A percentile compares a stretch with the other conserved stretches of the same genome.
Conservation (phyloP, 2,113 vertebrate genomes). For the Turdus rufiventris region DNA sequence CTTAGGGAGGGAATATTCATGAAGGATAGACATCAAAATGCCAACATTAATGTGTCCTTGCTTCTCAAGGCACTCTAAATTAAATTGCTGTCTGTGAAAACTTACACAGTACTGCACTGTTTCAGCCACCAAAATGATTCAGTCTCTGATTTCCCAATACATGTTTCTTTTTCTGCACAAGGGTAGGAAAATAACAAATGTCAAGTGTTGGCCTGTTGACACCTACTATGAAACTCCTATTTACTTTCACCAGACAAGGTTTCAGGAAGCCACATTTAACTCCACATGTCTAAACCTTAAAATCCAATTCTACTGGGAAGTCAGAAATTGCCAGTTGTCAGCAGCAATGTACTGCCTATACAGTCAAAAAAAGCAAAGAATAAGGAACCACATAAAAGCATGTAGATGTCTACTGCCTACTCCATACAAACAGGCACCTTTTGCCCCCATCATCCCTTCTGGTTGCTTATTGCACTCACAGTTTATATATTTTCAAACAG, state of each 20-base stretch:
- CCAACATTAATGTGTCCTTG: not conserved
- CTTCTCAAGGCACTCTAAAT: not conserved
- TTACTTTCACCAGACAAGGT: not conserved
- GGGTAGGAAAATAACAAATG: not conserved
- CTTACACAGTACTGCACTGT: not conserved
- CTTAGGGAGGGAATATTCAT: not conserved
- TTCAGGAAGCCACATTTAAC: not conserved
- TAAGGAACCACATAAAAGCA: not conserved
- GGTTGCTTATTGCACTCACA: not conserved
- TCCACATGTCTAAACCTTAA: not conserved
- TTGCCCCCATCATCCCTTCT: not conserved
- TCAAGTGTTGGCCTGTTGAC: not conserved
- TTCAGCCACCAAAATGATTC: not conserved
- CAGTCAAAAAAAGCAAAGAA: not conserved
- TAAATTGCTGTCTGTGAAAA: not conserved
- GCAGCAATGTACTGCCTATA: not conserved
- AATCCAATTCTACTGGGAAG: not conserved
- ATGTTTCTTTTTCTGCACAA: not conserved
- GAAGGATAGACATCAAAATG: fast-evolving
- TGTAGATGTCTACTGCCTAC: not conserved
- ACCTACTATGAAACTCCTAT: not conserved
- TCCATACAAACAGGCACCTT: not conserved
- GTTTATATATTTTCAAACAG: not conserved
- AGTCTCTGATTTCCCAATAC: not conserved
- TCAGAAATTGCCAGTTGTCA: not conserved